Base-by-base conservation (phyloP, 2,113 vertebrate species). In the Actinemys pallida region DNA sequence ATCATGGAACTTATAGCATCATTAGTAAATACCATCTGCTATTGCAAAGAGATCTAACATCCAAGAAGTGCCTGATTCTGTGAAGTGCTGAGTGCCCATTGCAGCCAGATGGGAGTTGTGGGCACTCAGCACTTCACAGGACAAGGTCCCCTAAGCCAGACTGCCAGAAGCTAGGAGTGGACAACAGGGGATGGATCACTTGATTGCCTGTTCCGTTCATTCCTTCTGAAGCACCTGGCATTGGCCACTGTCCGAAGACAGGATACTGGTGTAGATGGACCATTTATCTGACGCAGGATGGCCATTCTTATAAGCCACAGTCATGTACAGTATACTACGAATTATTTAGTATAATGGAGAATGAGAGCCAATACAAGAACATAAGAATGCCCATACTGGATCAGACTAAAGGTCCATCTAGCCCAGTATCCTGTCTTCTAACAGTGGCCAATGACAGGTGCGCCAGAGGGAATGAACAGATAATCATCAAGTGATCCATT, bases 1-100 rank as follows among this genome's bases (percentile, higher is more conserved):
- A 83, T 94, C 94, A 90, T 57, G 53, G 65, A 50, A 92, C 82
- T 79, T 79, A 92, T 57, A 83, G 90, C 47, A 88, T 29, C 1
- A 2, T 53, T 85, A 82, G 35, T 83, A 94, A 90, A 57, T 49
- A 56, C 24, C n/a, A 93, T 10, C 1, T 83, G 75, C 59, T 89
- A 22, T 53, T 8, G 1, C 54, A 80, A 84, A 76, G 93, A 45
- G 54, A 83, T 92, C 76, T 86, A 62, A 47, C 10, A 39, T 53
- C 53, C 16, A 81, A 72, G 56, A 78, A 39, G 65, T 72, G 8
- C 12, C 81, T 87, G 75, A 14, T 85, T 76, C 65, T 86, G 54
- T 49, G 78, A 56, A 69, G 79, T 0, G 0, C 84, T 89, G 65
- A 0, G 0, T 93, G 76, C 1, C 91, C 72, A 76, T 82, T 52